A percentile compares a stretch with the other conserved stretches of the same genome.
phyloP scores from a whole-genome alignment of 2,888 invertebrate genomes.

The Coleophora deauratella region DNA sequence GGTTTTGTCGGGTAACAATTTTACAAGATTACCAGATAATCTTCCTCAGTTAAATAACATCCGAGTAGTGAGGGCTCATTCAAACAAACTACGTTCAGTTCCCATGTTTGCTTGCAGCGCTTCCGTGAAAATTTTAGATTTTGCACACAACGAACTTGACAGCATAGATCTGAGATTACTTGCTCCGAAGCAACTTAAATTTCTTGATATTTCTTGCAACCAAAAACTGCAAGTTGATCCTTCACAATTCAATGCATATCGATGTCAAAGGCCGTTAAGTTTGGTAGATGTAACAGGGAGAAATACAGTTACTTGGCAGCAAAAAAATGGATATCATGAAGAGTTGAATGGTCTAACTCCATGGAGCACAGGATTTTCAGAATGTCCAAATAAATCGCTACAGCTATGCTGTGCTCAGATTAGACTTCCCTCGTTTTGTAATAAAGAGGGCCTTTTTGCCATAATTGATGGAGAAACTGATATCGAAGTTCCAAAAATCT shows the following conservation, averaged over 20 bases:
- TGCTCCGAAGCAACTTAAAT: slow-evolving; percentile 87
- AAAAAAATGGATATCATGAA: slow-evolving; percentile 65
- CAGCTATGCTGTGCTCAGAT: slow-evolving; percentile 86
- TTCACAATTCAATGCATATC: slow-evolving; percentile 84
- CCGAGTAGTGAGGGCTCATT: slow-evolving; percentile 85
- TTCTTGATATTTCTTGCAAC: slow-evolving; percentile 89
- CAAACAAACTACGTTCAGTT: slow-evolving; percentile 83
- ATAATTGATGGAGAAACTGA: slow-evolving; percentile 87
- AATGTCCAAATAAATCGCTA: slow-evolving; percentile 83
- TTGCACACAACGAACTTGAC: slow-evolving; percentile 89
- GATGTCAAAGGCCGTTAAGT: slow-evolving; percentile 86
- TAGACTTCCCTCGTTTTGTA: slow-evolving; percentile 84
- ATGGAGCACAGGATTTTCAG: slow-evolving; percentile 89
- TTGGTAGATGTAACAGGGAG: slow-evolving; percentile 89
- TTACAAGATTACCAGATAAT: slow-evolving; percentile 83
- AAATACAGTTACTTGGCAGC: slow-evolving; percentile 78
- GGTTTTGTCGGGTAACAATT: slow-evolving; percentile 86
- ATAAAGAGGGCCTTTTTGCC: slow-evolving; percentile 86
- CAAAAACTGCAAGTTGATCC: slow-evolving; percentile 87
- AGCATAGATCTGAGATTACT: slow-evolving; percentile 83
- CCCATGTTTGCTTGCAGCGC: slow-evolving; percentile 84
- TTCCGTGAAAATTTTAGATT: slow-evolving; percentile 84
- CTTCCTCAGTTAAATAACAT: slow-evolving; percentile 81
- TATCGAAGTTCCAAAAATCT: slow-evolving; percentile 78
- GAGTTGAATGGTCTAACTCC: slow-evolving; percentile 76